A percentile compares a stretch with the other conserved stretches of the same genome.
Evolutionary conservation across 2,888 invertebrate genomes (phyloP).

Genomic region (Dryococelus australis): DNA sequence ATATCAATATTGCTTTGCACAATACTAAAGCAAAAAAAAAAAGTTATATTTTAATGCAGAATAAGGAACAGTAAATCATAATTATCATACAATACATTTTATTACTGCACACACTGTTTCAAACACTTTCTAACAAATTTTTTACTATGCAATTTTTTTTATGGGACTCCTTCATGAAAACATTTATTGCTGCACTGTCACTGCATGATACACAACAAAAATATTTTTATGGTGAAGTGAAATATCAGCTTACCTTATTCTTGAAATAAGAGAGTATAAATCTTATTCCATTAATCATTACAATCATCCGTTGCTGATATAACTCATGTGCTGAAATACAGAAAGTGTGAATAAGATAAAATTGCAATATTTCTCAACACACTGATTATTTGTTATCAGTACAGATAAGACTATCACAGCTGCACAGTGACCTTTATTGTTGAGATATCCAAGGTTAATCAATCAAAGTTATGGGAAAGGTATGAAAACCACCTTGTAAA

Average conservation of each 20-base stretch:
- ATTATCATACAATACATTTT: too few relatives aligned
- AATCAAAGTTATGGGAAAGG: neutral
- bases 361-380: neutral
- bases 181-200: too few relatives aligned
- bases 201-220: neutral
- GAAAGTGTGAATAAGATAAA: neutral
- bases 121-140: too few relatives aligned
- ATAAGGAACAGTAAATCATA: too few relatives aligned
- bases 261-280: neutral
- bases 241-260: neutral
- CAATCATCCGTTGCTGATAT: neutral
- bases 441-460: neutral
- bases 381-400: constrained; percentile 13
- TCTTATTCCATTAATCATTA: neutral
- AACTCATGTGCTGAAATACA: neutral
- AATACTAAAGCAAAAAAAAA: too few relatives aligned
- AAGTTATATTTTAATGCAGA: too few relatives aligned
- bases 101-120: too few relatives aligned
- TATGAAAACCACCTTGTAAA: neutral
- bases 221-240: neutral
- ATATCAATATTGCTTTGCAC: too few relatives aligned
- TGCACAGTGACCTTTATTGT: neutral
- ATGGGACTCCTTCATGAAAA: too few relatives aligned
- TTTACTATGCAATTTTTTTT: too few relatives aligned
- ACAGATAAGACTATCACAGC: neutral